Percentiles rank a stretch among this genome's conserved stretches.
phyloP scores from a whole-genome alignment of 2,888 invertebrate genomes.

The Acleris cristana region DNA sequence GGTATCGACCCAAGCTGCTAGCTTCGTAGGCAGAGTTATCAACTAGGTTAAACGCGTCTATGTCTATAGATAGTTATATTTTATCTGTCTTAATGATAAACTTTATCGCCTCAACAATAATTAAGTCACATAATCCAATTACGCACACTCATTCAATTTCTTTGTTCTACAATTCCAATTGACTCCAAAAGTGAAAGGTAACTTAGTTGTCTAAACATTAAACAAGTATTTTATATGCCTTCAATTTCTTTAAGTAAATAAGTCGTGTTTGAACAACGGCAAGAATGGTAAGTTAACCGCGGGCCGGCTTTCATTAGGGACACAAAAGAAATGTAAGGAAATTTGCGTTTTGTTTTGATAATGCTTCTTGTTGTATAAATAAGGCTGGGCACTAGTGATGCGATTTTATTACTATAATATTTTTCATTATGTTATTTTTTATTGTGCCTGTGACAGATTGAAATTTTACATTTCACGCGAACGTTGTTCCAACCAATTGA shows the following conservation, averaged over 20 bases:
- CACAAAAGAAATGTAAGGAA: slow-evolving; percentile 31
- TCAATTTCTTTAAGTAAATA: slow-evolving; percentile 14
- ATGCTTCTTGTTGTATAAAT: slow-evolving; percentile 11
- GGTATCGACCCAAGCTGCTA: too few species aligned
- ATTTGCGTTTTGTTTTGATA: slow-evolving; percentile 23
- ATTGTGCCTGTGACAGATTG: too few species aligned
- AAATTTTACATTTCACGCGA: too few species aligned
- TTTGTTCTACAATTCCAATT: slow-evolving; percentile 13
- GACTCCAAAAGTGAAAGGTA: background rate
- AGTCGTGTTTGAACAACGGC: slow-evolving; percentile 19
- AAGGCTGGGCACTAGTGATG: slow-evolving; percentile 11
- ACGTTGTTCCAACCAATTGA: too few species aligned
- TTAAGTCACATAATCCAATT: too few species aligned
- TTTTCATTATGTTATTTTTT: too few species aligned
- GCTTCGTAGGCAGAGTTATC: too few species aligned
- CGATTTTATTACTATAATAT: background rate
- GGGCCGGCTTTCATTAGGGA: slow-evolving; percentile 18
- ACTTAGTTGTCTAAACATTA: background rate
- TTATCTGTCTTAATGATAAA: too few species aligned
- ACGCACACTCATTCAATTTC: too few species aligned
- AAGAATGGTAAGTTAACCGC: slow-evolving; percentile 23
- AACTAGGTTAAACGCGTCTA: too few species aligned
- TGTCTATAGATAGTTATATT: too few species aligned
- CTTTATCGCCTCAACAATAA: too few species aligned
- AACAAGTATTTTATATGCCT: background rate